These are phyloP conservation scores for Falcunculus frontatus DNA, from an alignment of 2,113 vertebrate species.

Conservation along the genomic window DNA sequence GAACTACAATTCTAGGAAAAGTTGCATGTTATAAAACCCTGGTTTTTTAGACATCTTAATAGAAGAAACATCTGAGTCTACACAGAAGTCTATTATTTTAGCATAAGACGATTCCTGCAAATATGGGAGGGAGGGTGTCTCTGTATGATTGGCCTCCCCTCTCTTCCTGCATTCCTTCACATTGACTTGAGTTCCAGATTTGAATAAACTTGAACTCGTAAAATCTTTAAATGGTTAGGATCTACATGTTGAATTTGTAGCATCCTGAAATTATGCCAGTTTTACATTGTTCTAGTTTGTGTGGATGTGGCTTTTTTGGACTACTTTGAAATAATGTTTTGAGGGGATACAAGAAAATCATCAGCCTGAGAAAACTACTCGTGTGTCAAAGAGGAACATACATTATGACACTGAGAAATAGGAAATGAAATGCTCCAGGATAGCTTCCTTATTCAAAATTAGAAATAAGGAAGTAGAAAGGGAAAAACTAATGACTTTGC, in stretches of 20 bases:
- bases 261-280: not conserved
- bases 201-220: not conserved
- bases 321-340: not conserved
- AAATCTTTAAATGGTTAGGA: not conserved
- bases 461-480: conserved; percentile 53
- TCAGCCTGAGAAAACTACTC: conserved; percentile 1
- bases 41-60: not conserved
- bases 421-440: not conserved
- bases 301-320: not conserved
- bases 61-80: conserved; percentile 3
- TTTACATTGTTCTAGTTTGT: not conserved
- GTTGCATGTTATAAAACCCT: not conserved
- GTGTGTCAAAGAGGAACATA: conserved; percentile 28
- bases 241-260: not conserved
- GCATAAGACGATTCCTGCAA: not conserved
- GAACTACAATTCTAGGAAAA: not conserved
- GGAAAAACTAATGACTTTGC: conserved; percentile 24
- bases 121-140: not conserved
- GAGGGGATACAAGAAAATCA: conserved; percentile 19
- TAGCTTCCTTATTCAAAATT: conserved; percentile 46
- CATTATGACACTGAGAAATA: not conserved
- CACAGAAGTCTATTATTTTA: not conserved
- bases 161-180: not conserved
- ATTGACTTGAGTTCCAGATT: not conserved
- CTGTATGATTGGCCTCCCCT: not conserved